phyloP scores from a whole-genome alignment of 2,797 vertebrate genomes.

The Anguilla marmorata region DNA sequence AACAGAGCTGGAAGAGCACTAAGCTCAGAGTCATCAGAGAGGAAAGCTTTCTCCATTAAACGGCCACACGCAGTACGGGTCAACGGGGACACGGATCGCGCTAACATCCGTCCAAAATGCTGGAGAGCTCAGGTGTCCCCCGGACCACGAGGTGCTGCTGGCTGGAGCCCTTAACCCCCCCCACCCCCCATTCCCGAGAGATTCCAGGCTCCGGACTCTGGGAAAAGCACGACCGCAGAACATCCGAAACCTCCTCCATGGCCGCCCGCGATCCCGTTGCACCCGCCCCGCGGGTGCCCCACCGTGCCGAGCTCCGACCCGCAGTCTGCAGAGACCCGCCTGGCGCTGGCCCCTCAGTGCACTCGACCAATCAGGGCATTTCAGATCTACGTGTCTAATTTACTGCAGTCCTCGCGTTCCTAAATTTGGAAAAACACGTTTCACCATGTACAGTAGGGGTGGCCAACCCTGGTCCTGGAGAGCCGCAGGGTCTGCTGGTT shows the following conservation, averaged over 20 bases:
- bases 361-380: background rate
- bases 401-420: background rate
- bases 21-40: background rate
- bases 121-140: conserved; percentile 28
- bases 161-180: background rate
- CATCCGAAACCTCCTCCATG: background rate
- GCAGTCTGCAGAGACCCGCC: background rate
- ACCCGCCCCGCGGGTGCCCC: background rate
- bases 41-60: background rate
- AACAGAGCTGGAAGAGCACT: background rate
- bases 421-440: background rate
- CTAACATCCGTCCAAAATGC: conserved; percentile 32
- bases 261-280: conserved; percentile 1
- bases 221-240: background rate
- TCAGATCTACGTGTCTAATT: background rate
- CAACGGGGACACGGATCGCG: conserved; percentile 23
- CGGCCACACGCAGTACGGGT: conserved; percentile 6
- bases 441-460: background rate
- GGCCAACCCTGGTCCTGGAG: too few relatives aligned
- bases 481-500: too few relatives aligned
- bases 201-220: background rate
- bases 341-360: background rate
- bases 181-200: background rate
- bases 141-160: conserved; percentile 24
- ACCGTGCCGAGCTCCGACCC: background rate